These are phyloP conservation scores for Leptinotarsa lineolata DNA, from an alignment of 1,140 invertebrate species.

Conservation along the genomic window DNA sequence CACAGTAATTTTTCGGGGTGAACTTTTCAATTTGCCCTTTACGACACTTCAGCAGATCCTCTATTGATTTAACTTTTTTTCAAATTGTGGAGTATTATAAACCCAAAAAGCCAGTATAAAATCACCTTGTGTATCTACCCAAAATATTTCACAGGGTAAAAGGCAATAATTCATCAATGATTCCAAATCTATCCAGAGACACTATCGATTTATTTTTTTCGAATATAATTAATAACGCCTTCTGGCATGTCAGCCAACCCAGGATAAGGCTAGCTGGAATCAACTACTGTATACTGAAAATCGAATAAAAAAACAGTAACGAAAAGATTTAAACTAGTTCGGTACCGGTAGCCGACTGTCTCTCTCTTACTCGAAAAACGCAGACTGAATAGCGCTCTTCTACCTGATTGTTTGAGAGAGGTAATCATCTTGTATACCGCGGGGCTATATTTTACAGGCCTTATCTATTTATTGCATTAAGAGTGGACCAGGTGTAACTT, in stretches of 20 bases:
- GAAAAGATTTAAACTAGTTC: conserved; percentile 25
- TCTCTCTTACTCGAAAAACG: background rate
- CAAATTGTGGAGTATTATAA: no score
- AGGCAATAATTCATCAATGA: conserved; percentile 15
- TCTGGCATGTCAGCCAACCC: conserved; percentile 7
- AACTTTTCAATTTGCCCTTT: no score
- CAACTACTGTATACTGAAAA: conserved; percentile 23
- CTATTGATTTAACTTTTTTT: no score
- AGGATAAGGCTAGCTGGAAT: conserved; percentile 21
- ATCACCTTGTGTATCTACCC: no score
- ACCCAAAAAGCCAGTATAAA: no score
- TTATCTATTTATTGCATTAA: conserved; percentile 50
- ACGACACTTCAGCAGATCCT: no score
- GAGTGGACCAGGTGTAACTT: conserved; percentile 30
- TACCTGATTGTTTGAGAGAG: conserved; percentile 43
- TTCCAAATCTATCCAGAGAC: background rate
- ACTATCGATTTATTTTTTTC: conserved; percentile 9
- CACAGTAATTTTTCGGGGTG: no score
- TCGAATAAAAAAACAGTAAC: conserved; percentile 12
- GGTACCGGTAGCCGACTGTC: conserved; percentile 9
- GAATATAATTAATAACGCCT: conserved; percentile 21
- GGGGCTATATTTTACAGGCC: conserved; percentile 45
- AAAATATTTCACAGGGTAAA: no score
- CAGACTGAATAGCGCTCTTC: background rate
- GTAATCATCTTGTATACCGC: conserved; percentile 41